Percentiles rank a stretch among this genome's conserved stretches.
Conservation (phyloP, 2,113 vertebrate species). For the Tragelaphus strepsiceros region DNA sequence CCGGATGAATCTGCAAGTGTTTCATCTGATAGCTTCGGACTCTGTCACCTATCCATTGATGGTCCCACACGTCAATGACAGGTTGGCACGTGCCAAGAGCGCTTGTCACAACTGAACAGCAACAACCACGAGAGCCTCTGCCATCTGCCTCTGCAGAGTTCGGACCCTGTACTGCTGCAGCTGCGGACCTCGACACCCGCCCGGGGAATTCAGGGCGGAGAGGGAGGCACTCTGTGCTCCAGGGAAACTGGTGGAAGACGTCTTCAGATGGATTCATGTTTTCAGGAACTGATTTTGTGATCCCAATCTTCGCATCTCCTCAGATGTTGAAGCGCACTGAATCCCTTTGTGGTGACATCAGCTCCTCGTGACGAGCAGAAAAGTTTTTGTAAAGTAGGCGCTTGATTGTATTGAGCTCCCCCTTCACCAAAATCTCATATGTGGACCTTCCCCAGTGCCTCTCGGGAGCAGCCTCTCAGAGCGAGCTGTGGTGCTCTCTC, state of each 20-base stretch:
- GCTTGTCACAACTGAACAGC: neutral
- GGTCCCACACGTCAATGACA: fast-evolving
- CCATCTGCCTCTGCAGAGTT: fast-evolving
- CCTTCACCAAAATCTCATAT: fast-evolving
- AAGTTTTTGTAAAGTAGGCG: neutral
- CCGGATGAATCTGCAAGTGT: neutral
- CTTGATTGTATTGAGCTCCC: neutral
- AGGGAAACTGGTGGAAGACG: neutral
- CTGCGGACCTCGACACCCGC: fast-evolving
- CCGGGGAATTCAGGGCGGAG: neutral
- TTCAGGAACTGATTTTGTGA: fast-evolving
- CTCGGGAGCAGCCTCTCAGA: neutral
- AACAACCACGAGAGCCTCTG: fast-evolving
- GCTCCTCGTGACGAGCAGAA: neutral
- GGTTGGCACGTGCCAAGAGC: neutral
- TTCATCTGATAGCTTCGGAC: neutral
- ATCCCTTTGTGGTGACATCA: neutral
- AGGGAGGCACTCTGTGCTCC: neutral
- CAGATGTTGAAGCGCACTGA: neutral
- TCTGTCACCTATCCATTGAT: neutral
- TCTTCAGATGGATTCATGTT: neutral
- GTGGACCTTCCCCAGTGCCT: fast-evolving
- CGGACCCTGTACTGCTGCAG: fast-evolving
- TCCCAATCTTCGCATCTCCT: neutral
- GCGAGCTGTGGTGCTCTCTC: neutral